phyloP scores from a whole-genome alignment of 1,140 invertebrate genomes.

The Pseudomyrmex sp. region DNA sequence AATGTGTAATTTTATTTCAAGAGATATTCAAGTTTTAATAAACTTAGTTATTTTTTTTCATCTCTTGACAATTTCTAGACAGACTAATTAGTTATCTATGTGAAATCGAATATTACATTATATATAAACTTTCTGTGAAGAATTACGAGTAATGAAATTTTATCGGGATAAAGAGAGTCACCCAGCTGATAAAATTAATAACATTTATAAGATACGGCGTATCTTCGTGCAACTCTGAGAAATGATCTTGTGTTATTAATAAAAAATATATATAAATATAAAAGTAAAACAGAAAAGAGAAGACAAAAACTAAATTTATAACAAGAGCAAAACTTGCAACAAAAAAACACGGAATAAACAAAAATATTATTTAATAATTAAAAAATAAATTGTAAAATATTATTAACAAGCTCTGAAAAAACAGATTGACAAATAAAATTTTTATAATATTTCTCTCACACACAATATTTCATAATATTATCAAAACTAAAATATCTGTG shows the following conservation, averaged over 20 bases:
- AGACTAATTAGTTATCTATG: conserved; percentile 12
- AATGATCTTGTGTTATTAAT: too few species aligned
- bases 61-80: conserved; percentile 25
- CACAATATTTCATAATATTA: not conserved
- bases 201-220: not conserved
- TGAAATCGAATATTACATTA: conserved; percentile 35
- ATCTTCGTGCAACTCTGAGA: too few species aligned
- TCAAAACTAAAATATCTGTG: not conserved
- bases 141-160: conserved; percentile 12
- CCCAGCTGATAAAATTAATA: conserved; percentile 5
- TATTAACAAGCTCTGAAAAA: too few species aligned
- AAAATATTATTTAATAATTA: too few species aligned
- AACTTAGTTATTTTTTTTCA: conserved; percentile 14
- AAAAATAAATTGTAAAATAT: too few species aligned
- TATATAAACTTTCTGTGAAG: not conserved
- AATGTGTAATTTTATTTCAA: conserved; percentile 9
- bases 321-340: too few species aligned
- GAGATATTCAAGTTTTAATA: conserved; percentile 15
- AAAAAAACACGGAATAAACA: too few species aligned
- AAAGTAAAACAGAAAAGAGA: too few species aligned
- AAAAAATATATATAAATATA: too few species aligned
- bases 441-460: too few species aligned
- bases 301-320: too few species aligned
- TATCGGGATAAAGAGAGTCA: not conserved
- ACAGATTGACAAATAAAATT: not conserved